Base-by-base conservation (phyloP, 2,797 vertebrate species). In the Helarctos malayanus region DNA sequence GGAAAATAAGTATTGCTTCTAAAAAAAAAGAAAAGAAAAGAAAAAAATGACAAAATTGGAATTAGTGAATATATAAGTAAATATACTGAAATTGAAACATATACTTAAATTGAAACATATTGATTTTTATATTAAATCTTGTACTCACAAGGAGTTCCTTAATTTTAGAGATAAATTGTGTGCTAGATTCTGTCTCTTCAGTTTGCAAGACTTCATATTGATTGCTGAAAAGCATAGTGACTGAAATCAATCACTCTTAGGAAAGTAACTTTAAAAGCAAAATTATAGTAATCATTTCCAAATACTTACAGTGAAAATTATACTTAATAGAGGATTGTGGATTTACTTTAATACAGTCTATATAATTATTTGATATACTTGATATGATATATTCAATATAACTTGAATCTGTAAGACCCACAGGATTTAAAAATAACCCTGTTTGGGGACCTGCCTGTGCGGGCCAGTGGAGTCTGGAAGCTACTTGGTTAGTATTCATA, bases 121-220 rank as follows among this genome's bases (percentile, higher is more conserved):
- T 68, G 65, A 68, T 54, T 86, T 94, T 91, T 78, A 81, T n/a
- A 75, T 76, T 95, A 71, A 81, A 56, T 29, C 93, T 59, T 87
- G 29, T 47, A 23, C 5, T 61, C 25, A 21, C 9, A 86, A 65
- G 7, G 45, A 84, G 63, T 61, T 83, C 21, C 21, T 73, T 14
- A 38, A 38, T 91, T 95, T 79, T 10, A 41, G 16, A 19, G 19
- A 59, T 23, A 69, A 78, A 54, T 3, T 14, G 12, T 54, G 7
- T 54, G 27, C 11, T 87, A 76, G 57, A 45, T 79, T 63, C 45
- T 91, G 38, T 84, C 29, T 78, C 13, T 91, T 56, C 15, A n/a
- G 13, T 84, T 95, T 87, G 27, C 27, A 47, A 75, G 57, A 63
- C 2, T 87, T 95, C 25, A 8, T 89, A 7, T 3, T 49, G 29